Evolutionary conservation across 2,113 vertebrate species (phyloP).

Genomic region (Sphaerodactylus townsendi): DNA sequence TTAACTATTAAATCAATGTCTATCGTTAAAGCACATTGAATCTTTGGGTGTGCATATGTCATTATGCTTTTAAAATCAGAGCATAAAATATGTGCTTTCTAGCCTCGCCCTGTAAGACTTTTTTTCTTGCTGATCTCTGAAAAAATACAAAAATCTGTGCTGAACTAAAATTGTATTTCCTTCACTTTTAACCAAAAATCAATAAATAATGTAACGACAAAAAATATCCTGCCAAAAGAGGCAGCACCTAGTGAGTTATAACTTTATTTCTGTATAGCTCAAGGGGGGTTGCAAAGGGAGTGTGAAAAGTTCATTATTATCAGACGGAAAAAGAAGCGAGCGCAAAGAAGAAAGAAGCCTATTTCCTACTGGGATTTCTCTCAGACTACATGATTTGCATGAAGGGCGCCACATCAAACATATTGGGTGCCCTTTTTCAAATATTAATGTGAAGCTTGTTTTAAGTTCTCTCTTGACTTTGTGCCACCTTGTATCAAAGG

Average conservation of each 20-base stretch:
- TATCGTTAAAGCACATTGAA: slow-evolving; percentile 31
- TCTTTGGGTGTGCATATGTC: slow-evolving; percentile 31
- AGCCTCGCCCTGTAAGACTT: slow-evolving; percentile 18
- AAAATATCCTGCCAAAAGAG: slow-evolving; percentile 66
- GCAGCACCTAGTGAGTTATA: slow-evolving; percentile 76
- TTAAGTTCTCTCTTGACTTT: slow-evolving; percentile 86
- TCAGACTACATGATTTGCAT: slow-evolving; percentile 91
- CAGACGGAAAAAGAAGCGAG: slow-evolving; percentile 77
- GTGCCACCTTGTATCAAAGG: slow-evolving; percentile 89
- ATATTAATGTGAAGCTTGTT: slow-evolving; percentile 93
- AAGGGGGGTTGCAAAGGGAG: slow-evolving; percentile 84
- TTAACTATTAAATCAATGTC: slow-evolving; percentile 24
- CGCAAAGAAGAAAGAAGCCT: slow-evolving; percentile 84
- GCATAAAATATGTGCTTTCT: slow-evolving; percentile 37
- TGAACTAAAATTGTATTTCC: slow-evolving; percentile 59
- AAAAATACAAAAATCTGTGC: slow-evolving; percentile 50
- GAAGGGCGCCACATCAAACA: slow-evolving; percentile 93
- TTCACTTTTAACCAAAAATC: slow-evolving; percentile 56
- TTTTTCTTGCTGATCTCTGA: slow-evolving; percentile 34
- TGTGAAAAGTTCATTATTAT: slow-evolving; percentile 93
- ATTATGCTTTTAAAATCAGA: slow-evolving; percentile 32
- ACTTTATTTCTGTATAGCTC: slow-evolving; percentile 80
- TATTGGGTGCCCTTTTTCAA: slow-evolving; percentile 91
- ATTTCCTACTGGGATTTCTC: slow-evolving; percentile 84
- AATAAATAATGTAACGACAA: slow-evolving; percentile 53